Conservation (phyloP, 2,888 invertebrate genomes). For the Pollenia labialis region DNA sequence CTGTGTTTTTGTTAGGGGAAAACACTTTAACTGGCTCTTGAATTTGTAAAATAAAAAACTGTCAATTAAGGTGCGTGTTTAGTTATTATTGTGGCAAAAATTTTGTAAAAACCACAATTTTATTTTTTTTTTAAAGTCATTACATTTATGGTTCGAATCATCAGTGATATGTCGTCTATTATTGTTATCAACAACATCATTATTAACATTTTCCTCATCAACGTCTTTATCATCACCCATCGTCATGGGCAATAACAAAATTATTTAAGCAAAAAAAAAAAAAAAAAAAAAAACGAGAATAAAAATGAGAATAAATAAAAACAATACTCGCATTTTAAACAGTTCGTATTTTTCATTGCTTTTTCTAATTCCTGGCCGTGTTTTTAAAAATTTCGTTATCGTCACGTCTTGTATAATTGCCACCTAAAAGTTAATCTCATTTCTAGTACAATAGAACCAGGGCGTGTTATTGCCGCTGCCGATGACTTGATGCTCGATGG, state of each 20-base stretch:
- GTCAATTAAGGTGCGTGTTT: slow-evolving; percentile 3
- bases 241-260: background rate
- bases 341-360: background rate
- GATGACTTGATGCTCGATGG: background rate
- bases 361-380: no score
- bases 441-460: no score
- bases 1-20: no score
- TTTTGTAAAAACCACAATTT: background rate
- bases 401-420: no score
- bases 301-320: slow-evolving; percentile 47
- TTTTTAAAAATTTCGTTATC: no score
- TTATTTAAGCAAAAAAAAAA: background rate
- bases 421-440: no score
- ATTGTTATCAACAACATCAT: slow-evolving; percentile 22
- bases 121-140: background rate
- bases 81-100: background rate
- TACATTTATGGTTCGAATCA: slow-evolving; percentile 1
- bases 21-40: no score
- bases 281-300: background rate
- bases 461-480: no score
- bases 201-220: slow-evolving; percentile 20
- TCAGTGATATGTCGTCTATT: slow-evolving; percentile 43
- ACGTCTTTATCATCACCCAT: background rate
- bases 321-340: slow-evolving; percentile 56
- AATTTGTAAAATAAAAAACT: background rate